Evolutionary conservation across 2,113 vertebrate genomes (phyloP).

Genomic region (Sitta europaea): DNA sequence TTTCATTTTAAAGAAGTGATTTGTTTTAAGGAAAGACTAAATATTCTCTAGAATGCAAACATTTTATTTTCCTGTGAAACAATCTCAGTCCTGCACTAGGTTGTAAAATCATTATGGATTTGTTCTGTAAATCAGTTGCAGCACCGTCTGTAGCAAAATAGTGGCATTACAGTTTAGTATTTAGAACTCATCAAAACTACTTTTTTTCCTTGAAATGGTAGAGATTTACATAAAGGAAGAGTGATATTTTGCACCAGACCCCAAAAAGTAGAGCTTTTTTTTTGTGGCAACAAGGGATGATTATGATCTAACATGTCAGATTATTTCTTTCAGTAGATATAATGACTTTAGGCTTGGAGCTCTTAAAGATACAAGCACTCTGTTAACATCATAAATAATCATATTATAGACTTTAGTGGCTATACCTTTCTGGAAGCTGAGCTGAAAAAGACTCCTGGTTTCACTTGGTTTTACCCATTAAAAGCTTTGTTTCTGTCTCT

Average conservation of each 20-base stretch:
- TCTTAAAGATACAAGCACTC: neutral
- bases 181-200: neutral
- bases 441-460: neutral
- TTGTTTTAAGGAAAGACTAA: neutral
- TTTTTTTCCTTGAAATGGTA: neutral
- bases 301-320: neutral
- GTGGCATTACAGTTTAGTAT: neutral
- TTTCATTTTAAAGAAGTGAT: neutral
- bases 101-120: neutral
- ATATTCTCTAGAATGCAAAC: neutral
- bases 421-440: neutral
- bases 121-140: neutral
- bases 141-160: neutral
- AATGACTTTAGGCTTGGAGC: neutral
- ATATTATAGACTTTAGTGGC: neutral
- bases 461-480: neutral
- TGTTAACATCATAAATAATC: neutral
- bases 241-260: neutral
- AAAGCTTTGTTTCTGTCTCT: neutral
- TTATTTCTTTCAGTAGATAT: neutral
- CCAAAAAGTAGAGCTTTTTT: neutral
- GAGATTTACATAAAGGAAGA: neutral
- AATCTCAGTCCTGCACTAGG: neutral
- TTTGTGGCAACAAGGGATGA: neutral
- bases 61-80: neutral